Conservation (phyloP, 1,140 invertebrate species). For the Eupristina koningsbergeri region DNA sequence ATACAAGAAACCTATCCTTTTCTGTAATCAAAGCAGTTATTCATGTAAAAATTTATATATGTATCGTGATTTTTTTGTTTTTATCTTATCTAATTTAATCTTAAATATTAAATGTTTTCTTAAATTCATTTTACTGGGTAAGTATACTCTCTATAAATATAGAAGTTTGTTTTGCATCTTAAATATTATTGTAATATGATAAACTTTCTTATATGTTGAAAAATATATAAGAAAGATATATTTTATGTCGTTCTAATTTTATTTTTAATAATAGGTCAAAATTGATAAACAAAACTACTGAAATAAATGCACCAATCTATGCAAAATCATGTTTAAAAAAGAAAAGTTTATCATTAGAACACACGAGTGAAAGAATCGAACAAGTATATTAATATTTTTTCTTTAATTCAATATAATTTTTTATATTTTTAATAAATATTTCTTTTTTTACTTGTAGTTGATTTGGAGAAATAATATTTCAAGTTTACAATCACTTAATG, state of each 20-base stretch:
- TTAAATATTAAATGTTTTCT: too few relatives aligned
- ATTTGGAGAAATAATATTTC: slow-evolving; percentile 81
- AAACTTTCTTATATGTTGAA: too few relatives aligned
- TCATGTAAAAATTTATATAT: too few relatives aligned
- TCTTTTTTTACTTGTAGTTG: slow-evolving; percentile 54
- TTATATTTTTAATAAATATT: not conserved
- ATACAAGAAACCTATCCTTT: too few relatives aligned
- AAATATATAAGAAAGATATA: not conserved
- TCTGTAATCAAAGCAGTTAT: too few relatives aligned
- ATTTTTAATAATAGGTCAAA: slow-evolving; percentile 59
- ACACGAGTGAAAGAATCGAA: slow-evolving; percentile 78
- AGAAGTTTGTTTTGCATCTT: too few relatives aligned
- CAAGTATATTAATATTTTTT: slow-evolving; percentile 66
- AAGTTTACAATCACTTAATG: slow-evolving; percentile 84
- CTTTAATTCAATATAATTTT: not conserved
- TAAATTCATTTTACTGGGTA: too few relatives aligned
- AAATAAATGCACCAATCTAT: slow-evolving; percentile 66
- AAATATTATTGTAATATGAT: too few relatives aligned
- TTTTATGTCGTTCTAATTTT: too few relatives aligned
- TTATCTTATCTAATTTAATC: too few relatives aligned
- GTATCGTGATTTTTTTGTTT: too few relatives aligned
- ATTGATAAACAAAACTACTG: slow-evolving; percentile 69
- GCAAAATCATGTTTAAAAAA: slow-evolving; percentile 78
- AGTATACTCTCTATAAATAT: too few relatives aligned
- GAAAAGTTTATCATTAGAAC: slow-evolving; percentile 84